These are phyloP conservation scores for Condylura cristata DNA, from an alignment of 2,113 vertebrate species.

Conservation along the genomic window DNA sequence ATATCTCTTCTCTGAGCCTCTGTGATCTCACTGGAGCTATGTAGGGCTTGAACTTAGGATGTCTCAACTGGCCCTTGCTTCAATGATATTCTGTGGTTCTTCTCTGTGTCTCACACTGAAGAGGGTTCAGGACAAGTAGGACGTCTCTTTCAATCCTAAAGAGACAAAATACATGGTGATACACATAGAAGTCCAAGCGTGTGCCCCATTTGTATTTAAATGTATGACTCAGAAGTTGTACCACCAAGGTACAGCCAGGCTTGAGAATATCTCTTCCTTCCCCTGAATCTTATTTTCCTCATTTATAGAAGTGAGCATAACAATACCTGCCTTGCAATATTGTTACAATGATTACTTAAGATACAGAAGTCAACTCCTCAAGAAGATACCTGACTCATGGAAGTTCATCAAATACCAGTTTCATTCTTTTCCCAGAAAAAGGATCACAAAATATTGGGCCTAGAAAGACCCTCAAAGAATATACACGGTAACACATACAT, in stretches of 20 bases:
- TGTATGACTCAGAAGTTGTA: neutral
- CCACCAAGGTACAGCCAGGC: neutral
- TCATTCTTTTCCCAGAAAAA: neutral
- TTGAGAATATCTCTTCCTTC: neutral
- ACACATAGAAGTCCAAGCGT: too few species aligned
- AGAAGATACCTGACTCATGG: neutral
- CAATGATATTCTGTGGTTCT: neutral
- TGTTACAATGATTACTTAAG: neutral
- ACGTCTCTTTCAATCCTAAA: neutral
- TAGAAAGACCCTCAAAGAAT: neutral
- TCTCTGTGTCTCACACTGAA: neutral
- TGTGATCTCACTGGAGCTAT: neutral
- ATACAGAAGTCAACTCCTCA: neutral
- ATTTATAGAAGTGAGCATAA: neutral
- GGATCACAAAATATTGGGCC: neutral
- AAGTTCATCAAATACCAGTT: neutral
- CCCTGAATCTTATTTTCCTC: neutral
- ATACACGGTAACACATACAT: neutral
- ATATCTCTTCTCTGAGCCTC: neutral
- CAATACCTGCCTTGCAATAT: neutral
- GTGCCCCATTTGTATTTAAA: too few species aligned
- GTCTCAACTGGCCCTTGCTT: neutral
- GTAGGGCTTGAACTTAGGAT: neutral
- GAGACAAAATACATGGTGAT: neutral
- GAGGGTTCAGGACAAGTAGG: neutral